These are phyloP conservation scores for Acholoe squamosa DNA, from an alignment of 2,888 invertebrate genomes.

Conservation along the genomic window DNA sequence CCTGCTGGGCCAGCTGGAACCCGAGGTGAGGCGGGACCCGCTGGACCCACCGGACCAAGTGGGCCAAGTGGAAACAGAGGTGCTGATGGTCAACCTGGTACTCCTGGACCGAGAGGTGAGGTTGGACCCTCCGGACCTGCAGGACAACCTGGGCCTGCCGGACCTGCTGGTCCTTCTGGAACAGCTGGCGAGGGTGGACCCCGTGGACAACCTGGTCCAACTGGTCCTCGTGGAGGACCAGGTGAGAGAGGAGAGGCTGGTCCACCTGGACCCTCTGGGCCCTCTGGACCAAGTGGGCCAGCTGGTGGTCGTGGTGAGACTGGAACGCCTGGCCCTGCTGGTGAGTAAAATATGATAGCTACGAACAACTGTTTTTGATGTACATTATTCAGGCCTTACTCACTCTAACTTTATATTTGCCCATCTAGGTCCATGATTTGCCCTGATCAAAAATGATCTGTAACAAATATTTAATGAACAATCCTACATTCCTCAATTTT, in stretches of 20 bases:
- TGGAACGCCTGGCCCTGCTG: constrained; percentile 60
- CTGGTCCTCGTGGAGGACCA: constrained; percentile 54
- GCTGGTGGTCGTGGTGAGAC: constrained; percentile 66
- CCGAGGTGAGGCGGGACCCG: constrained; percentile 68
- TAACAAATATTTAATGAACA: too few relatives aligned
- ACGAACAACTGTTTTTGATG: too few relatives aligned
- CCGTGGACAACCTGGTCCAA: constrained; percentile 59
- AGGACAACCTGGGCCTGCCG: constrained; percentile 79
- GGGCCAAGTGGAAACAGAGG: constrained; percentile 64
- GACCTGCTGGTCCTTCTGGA: constrained; percentile 42
- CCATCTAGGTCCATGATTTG: too few relatives aligned
- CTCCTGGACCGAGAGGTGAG: constrained; percentile 66
- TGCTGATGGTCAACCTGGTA: constrained; percentile 61
- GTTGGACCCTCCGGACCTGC: constrained; percentile 64
- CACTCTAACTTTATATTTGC: too few relatives aligned
- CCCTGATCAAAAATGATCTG: too few relatives aligned
- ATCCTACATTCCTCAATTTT: too few relatives aligned
- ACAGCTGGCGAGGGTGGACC: constrained; percentile 55
- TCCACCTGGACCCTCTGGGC: constrained; percentile 36
- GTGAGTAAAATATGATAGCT: too few relatives aligned
- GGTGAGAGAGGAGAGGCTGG: constrained; percentile 66
- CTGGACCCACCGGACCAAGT: constrained; percentile 67
- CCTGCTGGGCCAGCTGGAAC: constrained; percentile 84
- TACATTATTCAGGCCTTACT: too few relatives aligned
- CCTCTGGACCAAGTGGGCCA: constrained; percentile 49